Percentiles rank a stretch among this genome's conserved stretches.
Evolutionary conservation across 2,113 vertebrate genomes (phyloP).

Genomic region (Aspiorhynchus laticeps): DNA sequence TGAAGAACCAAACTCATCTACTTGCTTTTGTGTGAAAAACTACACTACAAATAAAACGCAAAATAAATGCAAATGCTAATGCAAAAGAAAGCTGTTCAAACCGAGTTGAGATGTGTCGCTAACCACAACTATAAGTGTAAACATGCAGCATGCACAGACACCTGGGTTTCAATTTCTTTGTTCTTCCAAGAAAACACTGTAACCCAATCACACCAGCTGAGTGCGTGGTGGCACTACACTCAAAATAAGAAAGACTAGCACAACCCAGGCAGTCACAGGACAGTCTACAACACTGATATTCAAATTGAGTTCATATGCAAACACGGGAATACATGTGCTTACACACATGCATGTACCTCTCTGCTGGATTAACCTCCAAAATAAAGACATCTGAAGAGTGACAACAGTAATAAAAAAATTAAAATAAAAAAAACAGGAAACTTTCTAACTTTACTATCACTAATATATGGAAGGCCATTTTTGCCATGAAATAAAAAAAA

Average conservation of each 20-base stretch:
- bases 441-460: not conserved
- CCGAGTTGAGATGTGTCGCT: not conserved
- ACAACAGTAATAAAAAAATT: conserved; percentile 20
- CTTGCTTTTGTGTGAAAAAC: not conserved
- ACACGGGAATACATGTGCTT: not conserved
- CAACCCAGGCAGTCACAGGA: not conserved
- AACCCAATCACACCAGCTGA: conserved; percentile 6
- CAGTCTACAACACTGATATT: not conserved
- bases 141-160: conserved; percentile 42
- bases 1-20: too few relatives aligned
- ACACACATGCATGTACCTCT: conserved; percentile 48
- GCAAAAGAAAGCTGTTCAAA: not conserved
- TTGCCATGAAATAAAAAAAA: not conserved
- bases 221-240: not conserved
- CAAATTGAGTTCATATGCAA: not conserved
- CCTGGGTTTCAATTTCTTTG: conserved; percentile 27
- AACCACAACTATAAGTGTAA: conserved; percentile 15
- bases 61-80: conserved; percentile 5
- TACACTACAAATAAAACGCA: not conserved
- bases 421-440: not conserved
- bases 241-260: not conserved
- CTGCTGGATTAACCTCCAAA: conserved; percentile 30
- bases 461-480: not conserved
- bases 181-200: conserved; percentile 1
- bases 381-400: conserved; percentile 41